phyloP scores from a whole-genome alignment of 2,888 invertebrate species.

The Agrilus cyanescens region DNA sequence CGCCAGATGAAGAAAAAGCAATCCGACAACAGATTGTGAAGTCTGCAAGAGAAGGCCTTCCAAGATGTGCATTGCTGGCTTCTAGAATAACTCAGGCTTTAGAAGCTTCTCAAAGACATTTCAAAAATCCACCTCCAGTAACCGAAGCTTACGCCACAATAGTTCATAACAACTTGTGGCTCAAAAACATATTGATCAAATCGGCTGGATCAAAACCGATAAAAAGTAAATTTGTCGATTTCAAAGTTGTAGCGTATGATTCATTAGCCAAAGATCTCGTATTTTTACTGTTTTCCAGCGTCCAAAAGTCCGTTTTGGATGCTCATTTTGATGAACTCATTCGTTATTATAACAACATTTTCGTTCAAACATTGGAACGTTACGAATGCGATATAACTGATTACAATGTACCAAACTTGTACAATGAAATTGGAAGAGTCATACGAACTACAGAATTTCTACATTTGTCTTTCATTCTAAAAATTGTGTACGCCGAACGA shows the following conservation, averaged over 20 bases:
- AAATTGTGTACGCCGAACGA: too few relatives aligned
- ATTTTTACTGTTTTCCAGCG: slow-evolving; percentile 37
- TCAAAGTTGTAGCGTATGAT: slow-evolving; percentile 37
- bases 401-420: too few relatives aligned
- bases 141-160: slow-evolving; percentile 35
- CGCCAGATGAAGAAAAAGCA: too few relatives aligned
- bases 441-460: too few relatives aligned
- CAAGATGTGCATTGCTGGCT: neutral
- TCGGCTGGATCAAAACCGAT: slow-evolving; percentile 12
- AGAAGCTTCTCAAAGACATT: neutral
- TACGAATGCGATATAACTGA: too few relatives aligned
- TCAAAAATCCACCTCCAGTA: slow-evolving; percentile 17
- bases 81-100: too few relatives aligned
- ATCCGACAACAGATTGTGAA: too few relatives aligned
- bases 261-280: slow-evolving; percentile 37
- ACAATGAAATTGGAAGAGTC: too few relatives aligned
- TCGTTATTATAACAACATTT: slow-evolving; percentile 10
- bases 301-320: slow-evolving; percentile 26
- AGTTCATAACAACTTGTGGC: slow-evolving; percentile 41
- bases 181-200: slow-evolving; percentile 40
- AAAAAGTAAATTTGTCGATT: slow-evolving; percentile 39
- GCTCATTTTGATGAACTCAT: slow-evolving; percentile 33
- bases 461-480: too few relatives aligned
- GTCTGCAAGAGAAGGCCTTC: too few relatives aligned
- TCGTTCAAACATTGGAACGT: too few relatives aligned